Conservation (phyloP, 2,113 vertebrate genomes). For the Esox niger region DNA sequence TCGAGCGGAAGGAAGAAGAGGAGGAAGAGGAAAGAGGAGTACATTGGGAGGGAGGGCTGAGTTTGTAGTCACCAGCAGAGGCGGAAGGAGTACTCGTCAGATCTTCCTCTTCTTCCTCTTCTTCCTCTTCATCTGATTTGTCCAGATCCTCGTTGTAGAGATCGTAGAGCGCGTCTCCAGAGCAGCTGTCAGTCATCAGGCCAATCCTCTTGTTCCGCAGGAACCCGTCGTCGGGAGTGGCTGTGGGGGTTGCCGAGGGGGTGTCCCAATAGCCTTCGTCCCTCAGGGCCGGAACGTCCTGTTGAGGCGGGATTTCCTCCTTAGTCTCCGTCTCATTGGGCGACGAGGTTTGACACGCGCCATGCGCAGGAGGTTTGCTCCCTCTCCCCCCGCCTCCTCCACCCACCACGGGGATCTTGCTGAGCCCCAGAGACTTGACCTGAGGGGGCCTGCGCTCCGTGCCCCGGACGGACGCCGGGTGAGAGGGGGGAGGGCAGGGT, state of each 20-base stretch:
- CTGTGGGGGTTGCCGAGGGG: conserved; percentile 85
- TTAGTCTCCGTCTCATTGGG: conserved; percentile 76
- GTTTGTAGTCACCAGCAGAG: conserved; percentile 75
- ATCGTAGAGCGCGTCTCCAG: conserved; percentile 88
- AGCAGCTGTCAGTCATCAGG: conserved; percentile 85
- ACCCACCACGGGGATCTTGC: conserved; percentile 73
- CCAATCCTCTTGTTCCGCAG: conserved; percentile 69
- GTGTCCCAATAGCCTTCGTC: conserved; percentile 97
- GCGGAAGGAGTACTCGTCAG: conserved; percentile 66
- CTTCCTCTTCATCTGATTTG: conserved; percentile 64
- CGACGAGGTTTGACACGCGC: conserved; percentile 66
- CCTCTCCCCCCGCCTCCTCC: conserved; percentile 62
- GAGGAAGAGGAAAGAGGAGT: conserved; percentile 64
- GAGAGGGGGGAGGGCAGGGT: conserved; percentile 51
- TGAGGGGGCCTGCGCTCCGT: conserved; percentile 59
- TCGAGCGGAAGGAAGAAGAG: conserved; percentile 73
- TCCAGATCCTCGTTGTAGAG: conserved; percentile 68
- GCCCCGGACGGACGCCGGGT: conserved; percentile 39
- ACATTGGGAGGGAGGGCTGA: conserved; percentile 72
- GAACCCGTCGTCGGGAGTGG: conserved; percentile 78
- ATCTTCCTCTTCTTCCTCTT: conserved; percentile 67
- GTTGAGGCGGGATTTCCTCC: no score
- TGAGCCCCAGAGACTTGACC: conserved; percentile 68
- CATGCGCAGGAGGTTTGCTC: conserved; percentile 45
- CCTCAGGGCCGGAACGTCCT: conserved; percentile 67